A percentile compares a stretch with the other conserved stretches of the same genome.
These are phyloP conservation scores for Muscicapa adusta DNA, from an alignment of 2,113 vertebrate species.

Conservation along the genomic window DNA sequence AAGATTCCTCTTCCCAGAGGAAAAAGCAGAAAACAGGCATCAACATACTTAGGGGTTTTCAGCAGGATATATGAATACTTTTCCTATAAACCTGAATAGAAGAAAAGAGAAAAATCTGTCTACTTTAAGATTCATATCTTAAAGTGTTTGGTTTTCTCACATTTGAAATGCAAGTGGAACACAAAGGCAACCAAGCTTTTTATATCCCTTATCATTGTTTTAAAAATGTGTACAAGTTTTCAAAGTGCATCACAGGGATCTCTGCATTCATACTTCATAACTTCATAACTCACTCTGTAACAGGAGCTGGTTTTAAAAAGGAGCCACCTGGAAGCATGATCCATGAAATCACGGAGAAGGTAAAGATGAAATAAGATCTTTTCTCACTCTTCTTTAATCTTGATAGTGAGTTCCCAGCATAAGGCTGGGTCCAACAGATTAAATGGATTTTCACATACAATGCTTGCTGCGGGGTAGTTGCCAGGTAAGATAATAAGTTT, in stretches of 20 bases:
- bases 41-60: neutral
- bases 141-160: neutral
- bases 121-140: neutral
- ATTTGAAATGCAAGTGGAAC: neutral
- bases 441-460: neutral
- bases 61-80: neutral
- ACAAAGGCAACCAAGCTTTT: neutral
- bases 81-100: neutral
- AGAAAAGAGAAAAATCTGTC: neutral
- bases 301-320: neutral
- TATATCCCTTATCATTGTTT: neutral
- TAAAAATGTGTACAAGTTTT: neutral
- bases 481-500: slow-evolving; percentile 6
- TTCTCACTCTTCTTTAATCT: neutral
- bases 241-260: neutral
- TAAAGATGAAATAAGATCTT: neutral
- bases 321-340: rapidly evolving
- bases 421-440: neutral
- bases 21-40: neutral
- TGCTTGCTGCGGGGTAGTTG: neutral
- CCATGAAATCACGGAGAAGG: neutral
- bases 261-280: neutral
- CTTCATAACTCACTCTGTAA: neutral
- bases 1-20: neutral
- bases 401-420: neutral